These are phyloP conservation scores for Dermolepida albohirtum DNA, from an alignment of 2,888 invertebrate species.

Conservation along the genomic window DNA sequence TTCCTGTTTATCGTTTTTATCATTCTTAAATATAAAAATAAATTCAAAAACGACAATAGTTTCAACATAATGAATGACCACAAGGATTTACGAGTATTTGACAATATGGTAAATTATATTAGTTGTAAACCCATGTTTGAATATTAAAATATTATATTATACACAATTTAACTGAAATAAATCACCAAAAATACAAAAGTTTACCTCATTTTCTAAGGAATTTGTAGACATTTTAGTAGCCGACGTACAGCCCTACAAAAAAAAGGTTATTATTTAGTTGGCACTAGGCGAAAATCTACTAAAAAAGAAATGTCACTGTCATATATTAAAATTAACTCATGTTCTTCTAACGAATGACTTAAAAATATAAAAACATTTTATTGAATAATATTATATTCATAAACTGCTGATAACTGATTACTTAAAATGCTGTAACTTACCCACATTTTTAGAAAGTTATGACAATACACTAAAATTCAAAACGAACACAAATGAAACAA, in stretches of 20 bases:
- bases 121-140: not conserved
- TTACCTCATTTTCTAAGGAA: constrained; percentile 61
- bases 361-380: not conserved
- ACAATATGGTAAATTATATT: constrained; percentile 15
- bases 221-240: constrained; percentile 60
- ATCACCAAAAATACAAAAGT: constrained; percentile 11
- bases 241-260: constrained; percentile 56
- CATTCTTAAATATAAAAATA: constrained; percentile 55
- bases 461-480: constrained; percentile 47
- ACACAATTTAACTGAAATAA: not conserved
- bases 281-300: constrained; percentile 2
- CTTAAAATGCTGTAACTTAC: constrained; percentile 30
- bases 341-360: not conserved
- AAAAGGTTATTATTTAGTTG: constrained; percentile 44
- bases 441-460: constrained; percentile 45
- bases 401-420: not conserved
- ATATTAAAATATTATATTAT: constrained; percentile 5
- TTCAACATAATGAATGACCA: constrained; percentile 4
- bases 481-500: constrained; percentile 47
- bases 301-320: constrained; percentile 35
- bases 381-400: not conserved
- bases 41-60: not conserved
- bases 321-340: constrained; percentile 14
- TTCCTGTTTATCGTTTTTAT: constrained; percentile 59
- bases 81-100: constrained; percentile 13